Percentiles rank a stretch among this genome's conserved stretches.
Conservation (phyloP, 2,113 vertebrate species). For the Thymallus thymallus region DNA sequence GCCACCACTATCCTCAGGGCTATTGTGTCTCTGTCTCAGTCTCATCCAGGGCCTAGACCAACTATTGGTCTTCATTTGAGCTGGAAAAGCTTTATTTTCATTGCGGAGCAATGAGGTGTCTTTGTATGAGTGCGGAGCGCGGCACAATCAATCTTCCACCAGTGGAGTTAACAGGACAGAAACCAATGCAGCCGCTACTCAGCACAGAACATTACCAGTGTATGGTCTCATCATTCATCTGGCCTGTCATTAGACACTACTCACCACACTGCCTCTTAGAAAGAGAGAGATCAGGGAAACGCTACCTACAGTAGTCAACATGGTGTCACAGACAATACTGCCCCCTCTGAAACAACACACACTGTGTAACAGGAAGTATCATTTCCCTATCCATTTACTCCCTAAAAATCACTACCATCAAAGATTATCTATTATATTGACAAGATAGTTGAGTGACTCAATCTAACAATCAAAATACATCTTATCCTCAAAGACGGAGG, state of each 20-base stretch:
- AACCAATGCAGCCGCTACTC: conserved; percentile 74
- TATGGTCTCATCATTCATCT: conserved; percentile 76
- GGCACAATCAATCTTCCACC: conserved; percentile 70
- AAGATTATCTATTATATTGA: too few species aligned
- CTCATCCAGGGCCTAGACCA: conserved; percentile 10
- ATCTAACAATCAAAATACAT: too few species aligned
- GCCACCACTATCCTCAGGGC: conserved; percentile 44
- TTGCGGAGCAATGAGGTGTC: conserved; percentile 70
- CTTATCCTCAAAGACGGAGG: too few species aligned
- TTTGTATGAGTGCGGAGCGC: conserved; percentile 63
- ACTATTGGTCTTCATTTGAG: conserved; percentile 70
- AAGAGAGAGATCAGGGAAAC: conserved; percentile 31
- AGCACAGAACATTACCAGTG: conserved; percentile 76
- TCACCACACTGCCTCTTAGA: conserved; percentile 52
- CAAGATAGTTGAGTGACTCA: too few species aligned
- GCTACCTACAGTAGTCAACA: conserved; percentile 46
- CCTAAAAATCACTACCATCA: background rate
- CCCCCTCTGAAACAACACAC: conserved; percentile 34
- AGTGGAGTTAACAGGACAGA: conserved; percentile 75
- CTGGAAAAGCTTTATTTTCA: conserved; percentile 68
- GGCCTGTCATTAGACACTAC: conserved; percentile 72
- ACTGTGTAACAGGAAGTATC: conserved; percentile 2
- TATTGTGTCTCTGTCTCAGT: conserved; percentile 36
- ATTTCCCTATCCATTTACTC: background rate
- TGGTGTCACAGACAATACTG: conserved; percentile 53